phyloP scores from a whole-genome alignment of 2,113 vertebrate species.

The Gymnobelideus leadbeateri region DNA sequence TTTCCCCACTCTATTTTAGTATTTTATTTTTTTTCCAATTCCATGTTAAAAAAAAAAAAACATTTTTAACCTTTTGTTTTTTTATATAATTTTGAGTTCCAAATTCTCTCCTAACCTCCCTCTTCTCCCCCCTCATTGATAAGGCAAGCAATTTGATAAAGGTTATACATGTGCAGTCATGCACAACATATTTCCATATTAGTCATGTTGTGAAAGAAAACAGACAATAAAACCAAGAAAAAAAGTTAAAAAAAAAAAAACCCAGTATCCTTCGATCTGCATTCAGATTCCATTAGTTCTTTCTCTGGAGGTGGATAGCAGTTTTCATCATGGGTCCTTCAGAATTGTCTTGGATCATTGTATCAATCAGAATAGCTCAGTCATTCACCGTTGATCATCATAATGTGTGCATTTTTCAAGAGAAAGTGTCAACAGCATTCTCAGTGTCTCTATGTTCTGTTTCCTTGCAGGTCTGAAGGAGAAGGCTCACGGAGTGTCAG shows the following conservation, averaged over 20 bases:
- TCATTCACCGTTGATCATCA: background rate
- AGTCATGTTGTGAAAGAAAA: background rate
- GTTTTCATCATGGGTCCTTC: background rate
- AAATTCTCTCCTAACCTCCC: background rate
- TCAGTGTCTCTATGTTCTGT: slow-evolving; percentile 64
- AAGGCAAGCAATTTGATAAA: background rate
- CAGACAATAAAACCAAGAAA: background rate
- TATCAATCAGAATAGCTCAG: background rate
- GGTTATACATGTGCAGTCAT: background rate
- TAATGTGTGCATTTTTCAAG: background rate
- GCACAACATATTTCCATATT: background rate
- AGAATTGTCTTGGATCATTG: background rate
- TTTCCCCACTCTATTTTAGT: background rate
- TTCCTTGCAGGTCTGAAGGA: slow-evolving; percentile 86
- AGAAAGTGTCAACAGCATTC: background rate
- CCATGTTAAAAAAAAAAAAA: background rate
- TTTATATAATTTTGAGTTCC: background rate
- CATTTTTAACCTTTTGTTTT: background rate
- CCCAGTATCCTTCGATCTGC: background rate
- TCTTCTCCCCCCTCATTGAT: background rate
- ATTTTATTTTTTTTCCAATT: background rate
- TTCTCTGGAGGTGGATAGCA: background rate
- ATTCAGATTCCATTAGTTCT: background rate
- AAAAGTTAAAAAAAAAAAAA: background rate
- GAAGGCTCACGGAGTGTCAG: slow-evolving; percentile 86